These are phyloP conservation scores for Lucifuga dentata DNA, from an alignment of 2,113 vertebrate genomes.

Conservation along the genomic window DNA sequence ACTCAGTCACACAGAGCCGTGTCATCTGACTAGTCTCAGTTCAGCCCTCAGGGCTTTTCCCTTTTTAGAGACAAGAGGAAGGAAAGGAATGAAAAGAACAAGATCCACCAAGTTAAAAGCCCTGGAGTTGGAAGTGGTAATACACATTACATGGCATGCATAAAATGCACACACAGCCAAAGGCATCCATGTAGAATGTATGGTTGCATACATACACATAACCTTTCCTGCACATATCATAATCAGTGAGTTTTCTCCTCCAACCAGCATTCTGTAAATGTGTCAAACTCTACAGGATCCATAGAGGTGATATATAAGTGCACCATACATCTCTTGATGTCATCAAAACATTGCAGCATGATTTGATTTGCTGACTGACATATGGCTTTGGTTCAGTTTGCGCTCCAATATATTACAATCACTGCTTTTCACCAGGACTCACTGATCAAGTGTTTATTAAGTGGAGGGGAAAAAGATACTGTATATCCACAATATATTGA, in stretches of 20 bases:
- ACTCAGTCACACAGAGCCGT: slow-evolving; percentile 47
- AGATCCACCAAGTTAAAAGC: slow-evolving; percentile 40
- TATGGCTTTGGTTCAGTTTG: no score
- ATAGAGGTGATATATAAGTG: slow-evolving; percentile 16
- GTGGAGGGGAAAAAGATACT: no score
- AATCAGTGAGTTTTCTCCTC: slow-evolving; percentile 2
- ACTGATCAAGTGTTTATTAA: no score
- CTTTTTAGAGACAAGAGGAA: slow-evolving; percentile 42
- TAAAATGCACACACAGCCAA: slow-evolving; percentile 26
- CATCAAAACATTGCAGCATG: slow-evolving; percentile 1
- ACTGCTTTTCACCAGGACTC: no score
- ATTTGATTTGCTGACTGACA: slow-evolving; percentile 22
- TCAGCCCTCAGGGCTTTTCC: slow-evolving; percentile 46
- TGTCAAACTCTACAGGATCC: slow-evolving; percentile 14
- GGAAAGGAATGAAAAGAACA: slow-evolving; percentile 33
- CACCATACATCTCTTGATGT: slow-evolving; percentile 25
- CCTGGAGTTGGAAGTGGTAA: slow-evolving; percentile 19
- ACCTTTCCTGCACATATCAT: slow-evolving; percentile 2
- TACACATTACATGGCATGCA: slow-evolving; percentile 8
- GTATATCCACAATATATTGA: no score
- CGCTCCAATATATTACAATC: no score
- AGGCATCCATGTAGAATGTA: slow-evolving; percentile 21
- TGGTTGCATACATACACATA: slow-evolving; percentile 20
- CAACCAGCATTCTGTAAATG: slow-evolving; percentile 24
- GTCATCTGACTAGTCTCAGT: slow-evolving; percentile 60